Conservation (phyloP, 92 coral and sea anemone species). For the Galaxea fascicularis region DNA sequence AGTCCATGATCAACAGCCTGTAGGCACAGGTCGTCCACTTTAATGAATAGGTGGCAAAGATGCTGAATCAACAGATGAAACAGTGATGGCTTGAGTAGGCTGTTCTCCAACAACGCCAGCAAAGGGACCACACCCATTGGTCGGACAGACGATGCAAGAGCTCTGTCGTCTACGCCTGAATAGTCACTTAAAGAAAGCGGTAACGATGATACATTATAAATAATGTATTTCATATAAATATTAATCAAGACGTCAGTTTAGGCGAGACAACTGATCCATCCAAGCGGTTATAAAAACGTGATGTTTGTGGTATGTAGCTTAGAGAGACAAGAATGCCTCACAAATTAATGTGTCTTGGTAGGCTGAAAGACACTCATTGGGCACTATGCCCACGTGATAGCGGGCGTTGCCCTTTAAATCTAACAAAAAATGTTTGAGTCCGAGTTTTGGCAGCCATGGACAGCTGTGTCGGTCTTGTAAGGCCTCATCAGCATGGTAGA, state of each 20-base stretch:
- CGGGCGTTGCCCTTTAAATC: too few relatives aligned
- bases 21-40: slow-evolving; percentile 89
- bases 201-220: neutral
- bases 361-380: too few relatives aligned
- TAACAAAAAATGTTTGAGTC: too few relatives aligned
- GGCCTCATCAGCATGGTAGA: too few relatives aligned
- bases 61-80: slow-evolving; percentile 89
- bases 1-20: slow-evolving; percentile 94
- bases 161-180: slow-evolving; percentile 60
- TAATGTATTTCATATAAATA: neutral
- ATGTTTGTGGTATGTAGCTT: too few relatives aligned
- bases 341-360: too few relatives aligned
- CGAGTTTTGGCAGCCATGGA: too few relatives aligned
- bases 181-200: slow-evolving; percentile 68
- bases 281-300: too few relatives aligned
- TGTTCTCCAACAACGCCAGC: slow-evolving; percentile 86
- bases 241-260: neutral
- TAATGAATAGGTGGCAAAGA: slow-evolving; percentile 80
- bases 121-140: slow-evolving; percentile 91
- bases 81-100: slow-evolving; percentile 74
- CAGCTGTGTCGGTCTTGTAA: too few relatives aligned
- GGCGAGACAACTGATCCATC: too few relatives aligned
- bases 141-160: slow-evolving; percentile 68
- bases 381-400: too few relatives aligned
- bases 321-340: too few relatives aligned